Evolutionary conservation across 2,888 invertebrate species (phyloP).

Genomic region (Dioctria rufipes): DNA sequence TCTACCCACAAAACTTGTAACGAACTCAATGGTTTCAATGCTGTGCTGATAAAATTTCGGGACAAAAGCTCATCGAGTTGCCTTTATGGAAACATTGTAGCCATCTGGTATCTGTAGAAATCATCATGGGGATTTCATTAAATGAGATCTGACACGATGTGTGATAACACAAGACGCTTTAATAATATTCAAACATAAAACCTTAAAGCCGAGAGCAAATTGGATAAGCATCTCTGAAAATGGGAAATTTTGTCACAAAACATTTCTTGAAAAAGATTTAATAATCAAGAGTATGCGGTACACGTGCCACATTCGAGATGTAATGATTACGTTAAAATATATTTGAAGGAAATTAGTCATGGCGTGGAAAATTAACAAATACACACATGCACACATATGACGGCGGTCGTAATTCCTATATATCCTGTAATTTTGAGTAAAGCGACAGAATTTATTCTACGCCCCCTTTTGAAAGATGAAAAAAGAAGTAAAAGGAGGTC

Average conservation of each 20-base stretch:
- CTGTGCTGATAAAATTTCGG: conserved; percentile 2
- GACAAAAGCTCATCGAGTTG: conserved; percentile 15
- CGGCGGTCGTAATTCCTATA: too few relatives aligned
- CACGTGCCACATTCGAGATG: too few relatives aligned
- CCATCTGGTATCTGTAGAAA: not conserved
- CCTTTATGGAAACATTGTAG: not conserved
- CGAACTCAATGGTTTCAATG: conserved; percentile 7
- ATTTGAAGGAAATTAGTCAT: too few relatives aligned
- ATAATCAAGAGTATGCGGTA: not conserved
- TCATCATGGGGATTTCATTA: not conserved
- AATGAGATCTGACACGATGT: conserved; percentile 7
- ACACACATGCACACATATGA: too few relatives aligned
- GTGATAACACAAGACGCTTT: not conserved
- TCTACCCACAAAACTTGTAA: conserved; percentile 21
- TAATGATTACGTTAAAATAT: too few relatives aligned
- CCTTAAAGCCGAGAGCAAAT: conserved; percentile 23
- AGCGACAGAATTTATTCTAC: too few relatives aligned
- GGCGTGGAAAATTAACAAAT: too few relatives aligned
- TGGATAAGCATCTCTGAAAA: conserved; percentile 13
- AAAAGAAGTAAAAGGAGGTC: too few relatives aligned
- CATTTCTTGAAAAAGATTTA: not conserved
- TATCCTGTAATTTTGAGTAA: too few relatives aligned
- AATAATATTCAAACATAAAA: conserved; percentile 18
- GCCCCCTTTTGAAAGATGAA: too few relatives aligned
- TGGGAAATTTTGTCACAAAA: not conserved